Conservation (phyloP, 2,888 invertebrate species). For the Apeira syringaria region DNA sequence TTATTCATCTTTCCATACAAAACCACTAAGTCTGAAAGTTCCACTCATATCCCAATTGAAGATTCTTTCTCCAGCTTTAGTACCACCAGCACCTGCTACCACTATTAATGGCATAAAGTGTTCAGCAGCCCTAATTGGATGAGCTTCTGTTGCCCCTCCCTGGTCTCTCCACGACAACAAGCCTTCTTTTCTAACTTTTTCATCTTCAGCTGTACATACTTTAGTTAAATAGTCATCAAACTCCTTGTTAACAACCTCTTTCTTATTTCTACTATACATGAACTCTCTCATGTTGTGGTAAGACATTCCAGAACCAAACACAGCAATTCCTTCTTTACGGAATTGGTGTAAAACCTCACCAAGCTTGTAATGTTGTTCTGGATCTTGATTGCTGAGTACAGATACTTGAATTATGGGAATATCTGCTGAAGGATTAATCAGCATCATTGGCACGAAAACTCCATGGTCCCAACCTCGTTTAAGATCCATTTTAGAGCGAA, state of each 20-base stretch:
- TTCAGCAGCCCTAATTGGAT: constrained; percentile 66
- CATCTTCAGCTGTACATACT: constrained; percentile 59
- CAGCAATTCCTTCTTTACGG: constrained; percentile 67
- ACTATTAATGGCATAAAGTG: constrained; percentile 76
- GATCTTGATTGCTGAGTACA: constrained; percentile 61
- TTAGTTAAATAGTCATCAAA: constrained; percentile 69
- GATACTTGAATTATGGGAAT: constrained; percentile 73
- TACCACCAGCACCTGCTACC: constrained; percentile 68
- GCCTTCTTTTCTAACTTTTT: constrained; percentile 48
- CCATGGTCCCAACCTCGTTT: constrained; percentile 78
- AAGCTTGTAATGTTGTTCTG: constrained; percentile 63
- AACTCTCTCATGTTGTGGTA: constrained; percentile 77
- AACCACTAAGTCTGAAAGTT: constrained; percentile 65
- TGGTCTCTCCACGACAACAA: constrained; percentile 61
- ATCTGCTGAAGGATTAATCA: constrained; percentile 69
- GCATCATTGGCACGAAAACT: constrained; percentile 77
- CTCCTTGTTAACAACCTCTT: constrained; percentile 58
- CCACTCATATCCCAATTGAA: constrained; percentile 72
- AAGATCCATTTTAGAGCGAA: constrained; percentile 61
- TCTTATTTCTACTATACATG: constrained; percentile 38
- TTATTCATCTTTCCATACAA: constrained; percentile 71
- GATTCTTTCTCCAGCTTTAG: constrained; percentile 56
- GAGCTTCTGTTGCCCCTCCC: constrained; percentile 62
- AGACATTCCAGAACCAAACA: constrained; percentile 75
- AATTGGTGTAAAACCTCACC: constrained; percentile 61